Conservation (phyloP, 2,888 invertebrate genomes). For the Zonitis immaculata region DNA sequence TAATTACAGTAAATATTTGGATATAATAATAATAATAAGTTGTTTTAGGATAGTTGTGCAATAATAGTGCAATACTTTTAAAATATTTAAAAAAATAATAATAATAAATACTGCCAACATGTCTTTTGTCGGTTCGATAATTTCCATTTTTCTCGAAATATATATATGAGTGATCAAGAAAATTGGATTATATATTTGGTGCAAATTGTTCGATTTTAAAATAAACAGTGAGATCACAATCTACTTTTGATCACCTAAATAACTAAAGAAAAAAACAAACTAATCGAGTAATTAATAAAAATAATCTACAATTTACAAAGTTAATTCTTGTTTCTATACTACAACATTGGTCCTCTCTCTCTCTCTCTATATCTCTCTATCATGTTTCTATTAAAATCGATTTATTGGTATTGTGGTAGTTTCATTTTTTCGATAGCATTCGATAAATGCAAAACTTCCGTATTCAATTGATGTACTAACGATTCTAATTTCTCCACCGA, state of each 20-base stretch:
- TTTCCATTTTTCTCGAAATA: too few relatives aligned
- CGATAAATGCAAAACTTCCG: slow-evolving; percentile 81
- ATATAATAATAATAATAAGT: not conserved
- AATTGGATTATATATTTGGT: slow-evolving; percentile 24
- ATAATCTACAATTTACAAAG: not conserved
- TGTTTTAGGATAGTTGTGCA: not conserved
- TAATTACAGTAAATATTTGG: not conserved
- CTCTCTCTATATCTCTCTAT: not conserved
- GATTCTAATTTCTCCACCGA: slow-evolving; percentile 83
- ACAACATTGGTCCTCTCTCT: not conserved
- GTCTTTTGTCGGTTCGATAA: slow-evolving; percentile 22
- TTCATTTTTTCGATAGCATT: slow-evolving; percentile 85
- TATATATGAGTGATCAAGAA: too few relatives aligned
- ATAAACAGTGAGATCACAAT: slow-evolving; percentile 41
- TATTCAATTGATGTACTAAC: slow-evolving; percentile 78
- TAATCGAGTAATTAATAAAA: not conserved
- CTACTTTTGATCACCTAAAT: slow-evolving; percentile 31
- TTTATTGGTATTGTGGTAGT: slow-evolving; percentile 58
- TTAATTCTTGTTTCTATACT: not conserved
- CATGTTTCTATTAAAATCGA: not conserved
- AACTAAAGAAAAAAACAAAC: slow-evolving; percentile 24
- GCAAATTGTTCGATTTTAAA: slow-evolving; percentile 22
- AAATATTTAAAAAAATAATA: too few relatives aligned
- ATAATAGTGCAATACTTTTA: slow-evolving; percentile 28
- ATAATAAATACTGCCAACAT: slow-evolving; percentile 26